Conservation (phyloP, 1,140 invertebrate species). For the Drosophila baimaii region DNA sequence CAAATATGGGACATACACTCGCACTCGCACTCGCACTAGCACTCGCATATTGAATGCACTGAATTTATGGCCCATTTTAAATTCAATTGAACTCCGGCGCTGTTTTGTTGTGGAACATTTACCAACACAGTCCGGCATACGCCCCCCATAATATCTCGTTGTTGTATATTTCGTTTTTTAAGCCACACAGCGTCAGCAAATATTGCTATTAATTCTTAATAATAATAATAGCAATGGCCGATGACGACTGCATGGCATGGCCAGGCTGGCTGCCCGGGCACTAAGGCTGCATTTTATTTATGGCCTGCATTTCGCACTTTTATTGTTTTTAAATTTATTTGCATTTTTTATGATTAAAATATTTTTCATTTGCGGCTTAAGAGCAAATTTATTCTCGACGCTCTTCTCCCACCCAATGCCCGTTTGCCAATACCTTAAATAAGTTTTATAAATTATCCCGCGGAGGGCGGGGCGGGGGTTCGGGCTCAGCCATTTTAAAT, state of each 20-base stretch:
- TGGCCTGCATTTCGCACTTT: conserved; percentile 48
- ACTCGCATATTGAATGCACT: conserved; percentile 36
- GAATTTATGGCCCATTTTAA: conserved; percentile 70
- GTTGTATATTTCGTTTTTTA: conserved; percentile 49
- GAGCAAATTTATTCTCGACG: conserved; percentile 51
- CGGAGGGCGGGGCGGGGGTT: neutral
- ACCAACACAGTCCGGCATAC: neutral
- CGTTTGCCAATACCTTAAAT: conserved; percentile 50
- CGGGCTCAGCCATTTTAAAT: conserved; percentile 34
- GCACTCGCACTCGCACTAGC: conserved; percentile 4
- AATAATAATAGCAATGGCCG: conserved; percentile 48
- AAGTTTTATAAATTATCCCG: conserved; percentile 52
- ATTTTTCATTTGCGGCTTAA: conserved; percentile 71
- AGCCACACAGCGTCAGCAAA: conserved; percentile 54
- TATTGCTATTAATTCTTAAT: conserved; percentile 77
- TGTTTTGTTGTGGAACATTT: conserved; percentile 32
- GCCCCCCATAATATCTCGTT: conserved; percentile 2
- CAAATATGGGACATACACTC: neutral
- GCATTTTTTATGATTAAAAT: conserved; percentile 56
- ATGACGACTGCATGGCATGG: conserved; percentile 27
- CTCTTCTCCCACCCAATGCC: neutral
- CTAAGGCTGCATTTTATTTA: conserved; percentile 60
- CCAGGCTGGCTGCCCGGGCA: neutral
- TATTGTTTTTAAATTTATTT: conserved; percentile 70
- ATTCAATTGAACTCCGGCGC: conserved; percentile 66